Evolutionary conservation across 2,797 vertebrate genomes (phyloP).

Genomic region (Okamejei kenojei): DNA sequence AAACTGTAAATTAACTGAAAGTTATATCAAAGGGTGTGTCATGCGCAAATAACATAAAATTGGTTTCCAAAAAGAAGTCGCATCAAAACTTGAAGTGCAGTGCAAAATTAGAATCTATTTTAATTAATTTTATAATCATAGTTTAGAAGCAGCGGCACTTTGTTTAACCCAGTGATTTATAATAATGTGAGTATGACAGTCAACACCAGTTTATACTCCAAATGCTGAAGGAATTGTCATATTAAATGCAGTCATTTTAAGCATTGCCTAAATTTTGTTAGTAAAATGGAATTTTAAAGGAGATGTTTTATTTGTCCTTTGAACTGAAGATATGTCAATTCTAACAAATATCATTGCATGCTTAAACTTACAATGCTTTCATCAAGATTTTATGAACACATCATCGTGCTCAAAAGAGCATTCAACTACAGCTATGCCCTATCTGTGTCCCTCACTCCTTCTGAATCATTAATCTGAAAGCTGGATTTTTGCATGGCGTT

Average conservation of each 20-base stretch:
- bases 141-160: background rate
- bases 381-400: background rate
- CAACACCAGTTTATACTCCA: background rate
- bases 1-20: background rate
- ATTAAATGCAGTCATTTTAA: background rate
- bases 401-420: background rate
- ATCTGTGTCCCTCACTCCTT: background rate
- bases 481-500: background rate
- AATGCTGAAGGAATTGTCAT: background rate
- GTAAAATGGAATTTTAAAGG: background rate
- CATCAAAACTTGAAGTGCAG: background rate
- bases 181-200: background rate
- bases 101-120: background rate
- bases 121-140: background rate
- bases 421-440: background rate
- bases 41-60: background rate
- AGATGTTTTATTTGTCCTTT: background rate
- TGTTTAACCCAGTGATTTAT: background rate
- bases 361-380: background rate
- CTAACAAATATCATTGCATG: background rate
- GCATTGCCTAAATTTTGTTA: background rate
- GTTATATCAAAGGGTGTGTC: background rate
- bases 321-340: background rate
- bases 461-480: background rate
- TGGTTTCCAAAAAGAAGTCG: background rate